These are phyloP conservation scores for Nannobrachium achirus DNA, from an alignment of 2,113 vertebrate genomes.

Conservation along the genomic window DNA sequence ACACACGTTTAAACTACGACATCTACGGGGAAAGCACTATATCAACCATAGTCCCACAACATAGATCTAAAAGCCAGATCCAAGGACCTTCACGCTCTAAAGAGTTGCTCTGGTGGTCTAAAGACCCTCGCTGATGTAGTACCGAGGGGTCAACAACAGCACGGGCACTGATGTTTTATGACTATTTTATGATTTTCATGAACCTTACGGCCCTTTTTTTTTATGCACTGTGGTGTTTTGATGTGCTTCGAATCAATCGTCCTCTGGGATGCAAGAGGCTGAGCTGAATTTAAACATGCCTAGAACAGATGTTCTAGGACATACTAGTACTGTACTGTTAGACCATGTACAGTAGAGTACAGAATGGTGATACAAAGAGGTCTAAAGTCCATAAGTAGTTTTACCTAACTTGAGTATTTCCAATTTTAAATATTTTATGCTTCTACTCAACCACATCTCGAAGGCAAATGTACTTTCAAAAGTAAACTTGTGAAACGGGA, in stretches of 20 bases:
- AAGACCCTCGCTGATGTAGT: not conserved
- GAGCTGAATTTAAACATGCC: slow-evolving; percentile 3
- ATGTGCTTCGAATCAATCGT: slow-evolving; percentile 12
- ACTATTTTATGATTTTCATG: slow-evolving; percentile 37
- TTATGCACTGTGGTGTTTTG: slow-evolving; percentile 23
- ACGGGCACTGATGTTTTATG: not conserved
- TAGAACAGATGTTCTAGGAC: not conserved
- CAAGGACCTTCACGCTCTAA: slow-evolving; percentile 15
- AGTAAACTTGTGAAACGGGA: too few relatives aligned
- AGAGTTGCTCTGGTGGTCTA: not conserved
- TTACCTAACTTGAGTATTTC: too few relatives aligned
- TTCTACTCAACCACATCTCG: too few relatives aligned
- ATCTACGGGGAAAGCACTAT: not conserved
- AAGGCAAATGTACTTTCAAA: too few relatives aligned
- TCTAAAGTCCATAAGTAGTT: too few relatives aligned
- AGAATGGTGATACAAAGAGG: not conserved
- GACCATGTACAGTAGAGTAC: not conserved
- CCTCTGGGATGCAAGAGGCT: slow-evolving; percentile 4
- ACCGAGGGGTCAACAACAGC: not conserved
- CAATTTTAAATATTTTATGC: not conserved
- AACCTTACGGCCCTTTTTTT: slow-evolving; percentile 27
- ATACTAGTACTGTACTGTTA: not conserved
- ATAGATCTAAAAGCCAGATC: not conserved
- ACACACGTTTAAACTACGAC: not conserved
- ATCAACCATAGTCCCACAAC: not conserved